Base-by-base conservation (phyloP, 1,140 invertebrate genomes). In the Ostrea denselamellosa region DNA sequence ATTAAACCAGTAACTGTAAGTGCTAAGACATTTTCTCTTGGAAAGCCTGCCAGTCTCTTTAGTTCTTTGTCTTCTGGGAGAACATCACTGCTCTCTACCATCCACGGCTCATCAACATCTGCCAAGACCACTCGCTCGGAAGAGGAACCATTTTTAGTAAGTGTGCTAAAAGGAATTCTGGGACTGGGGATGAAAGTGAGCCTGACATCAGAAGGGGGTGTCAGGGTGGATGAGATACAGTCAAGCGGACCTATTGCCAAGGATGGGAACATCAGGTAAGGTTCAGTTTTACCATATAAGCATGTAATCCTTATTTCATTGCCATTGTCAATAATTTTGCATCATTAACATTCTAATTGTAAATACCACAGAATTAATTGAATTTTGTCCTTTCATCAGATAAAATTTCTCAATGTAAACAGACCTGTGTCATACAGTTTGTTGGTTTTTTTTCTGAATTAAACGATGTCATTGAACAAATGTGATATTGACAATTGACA, bases 121-220 rank as follows among this genome's bases (percentile, higher is more conserved):
- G 7, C 86, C 28, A 77, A 85, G 9, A 85, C 34, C 65, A 71
- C 84, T 12, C 87, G 93, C 8, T 87, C 71, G 9, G 90, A 91
- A 28, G 90, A 91, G 22, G 90, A 90, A 22, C 90, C 91, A 22
- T 94, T 93, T 71, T 92, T 91, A 87, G 90, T 94, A 8, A 92
- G 93, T 77, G 89, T 94, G 10, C 87, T 93, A 51, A 92, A 91
- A 87, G 92, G 93, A 65, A 92, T 94, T 82, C 87, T 92, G 28
- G 93, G 93, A 34, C 71, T 94, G 14, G 93, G 93, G 9, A 89
- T 93, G 85, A 92, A 91, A 56, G 89, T 93, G 10, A 87, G 86
- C 54, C 90, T 91, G 9, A 90, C 87, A 54, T 17, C 89, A 44
- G 88, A 92, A 22, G 92, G 92, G 52, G 84, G 87, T 88, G 88